Percentiles rank a stretch among this genome's conserved stretches.
Evolutionary conservation across 2,888 invertebrate genomes (phyloP).

Genomic region (Microchrysa polita): DNA sequence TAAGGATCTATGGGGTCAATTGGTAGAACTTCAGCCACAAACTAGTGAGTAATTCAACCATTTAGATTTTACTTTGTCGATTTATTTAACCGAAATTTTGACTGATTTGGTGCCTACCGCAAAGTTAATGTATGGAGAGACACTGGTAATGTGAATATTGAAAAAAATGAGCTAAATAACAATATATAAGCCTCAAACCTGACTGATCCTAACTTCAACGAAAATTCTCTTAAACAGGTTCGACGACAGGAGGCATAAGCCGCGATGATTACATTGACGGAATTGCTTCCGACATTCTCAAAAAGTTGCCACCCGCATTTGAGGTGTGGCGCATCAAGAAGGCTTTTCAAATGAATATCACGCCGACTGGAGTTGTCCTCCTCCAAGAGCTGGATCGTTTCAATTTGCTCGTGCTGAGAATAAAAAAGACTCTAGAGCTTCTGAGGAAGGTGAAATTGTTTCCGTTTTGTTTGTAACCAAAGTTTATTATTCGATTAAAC

Average conservation of each 20-base stretch:
- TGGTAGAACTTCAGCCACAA: conserved; percentile 91
- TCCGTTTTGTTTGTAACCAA: background rate
- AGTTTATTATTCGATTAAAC: too few relatives aligned
- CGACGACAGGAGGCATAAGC: conserved; percentile 75
- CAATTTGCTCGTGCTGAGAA: conserved; percentile 78
- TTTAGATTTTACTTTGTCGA: too few relatives aligned
- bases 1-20: conserved; percentile 84
- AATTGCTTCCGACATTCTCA: conserved; percentile 80
- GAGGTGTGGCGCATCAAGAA: conserved; percentile 84
- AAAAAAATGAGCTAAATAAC: background rate
- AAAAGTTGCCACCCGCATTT: conserved; percentile 78
- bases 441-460: conserved; percentile 70
- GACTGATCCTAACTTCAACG: background rate
- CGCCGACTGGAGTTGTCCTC: conserved; percentile 86
- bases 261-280: conserved; percentile 87
- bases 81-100: too few relatives aligned
- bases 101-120: too few relatives aligned
- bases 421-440: conserved; percentile 75
- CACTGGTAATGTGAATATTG: conserved; percentile 15
- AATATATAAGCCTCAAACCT: too few relatives aligned
- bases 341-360: conserved; percentile 80
- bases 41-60: conserved; percentile 70
- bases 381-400: conserved; percentile 91
- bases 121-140: conserved; percentile 38
- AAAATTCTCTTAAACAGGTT: conserved; percentile 69